A percentile compares a stretch with the other conserved stretches of the same genome.
phyloP scores from a whole-genome alignment of 2,113 vertebrate genomes.

The Nothocercus julius region DNA sequence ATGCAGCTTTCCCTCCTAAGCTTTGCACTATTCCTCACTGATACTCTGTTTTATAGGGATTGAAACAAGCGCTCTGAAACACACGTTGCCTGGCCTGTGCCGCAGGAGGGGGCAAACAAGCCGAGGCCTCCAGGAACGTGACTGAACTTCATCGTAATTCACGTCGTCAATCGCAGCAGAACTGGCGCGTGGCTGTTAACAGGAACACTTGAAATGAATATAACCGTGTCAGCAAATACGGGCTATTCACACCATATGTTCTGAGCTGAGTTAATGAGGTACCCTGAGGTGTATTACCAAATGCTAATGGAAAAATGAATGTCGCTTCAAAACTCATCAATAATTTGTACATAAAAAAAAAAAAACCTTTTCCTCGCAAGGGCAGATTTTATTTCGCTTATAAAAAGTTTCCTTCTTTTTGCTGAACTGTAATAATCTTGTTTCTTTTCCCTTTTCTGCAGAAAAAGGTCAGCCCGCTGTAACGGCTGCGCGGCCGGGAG shows the following conservation, averaged over 20 bases:
- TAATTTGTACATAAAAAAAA: neutral
- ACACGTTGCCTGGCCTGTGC: neutral
- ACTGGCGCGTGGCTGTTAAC: neutral
- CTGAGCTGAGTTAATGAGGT: neutral
- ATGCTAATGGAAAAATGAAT: constrained; percentile 1
- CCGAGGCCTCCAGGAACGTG: neutral
- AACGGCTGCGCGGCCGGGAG: neutral
- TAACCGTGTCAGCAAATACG: constrained; percentile 12
- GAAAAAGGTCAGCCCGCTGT: neutral
- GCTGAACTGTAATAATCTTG: neutral
- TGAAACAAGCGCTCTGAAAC: neutral
- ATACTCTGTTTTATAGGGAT: neutral
- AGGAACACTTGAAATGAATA: constrained; percentile 40
- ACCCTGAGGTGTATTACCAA: neutral
- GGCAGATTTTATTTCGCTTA: constrained; percentile 18
- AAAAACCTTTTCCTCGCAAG: neutral
- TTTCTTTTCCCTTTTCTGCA: neutral
- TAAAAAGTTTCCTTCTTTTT: neutral
- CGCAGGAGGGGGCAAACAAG: constrained; percentile 23
- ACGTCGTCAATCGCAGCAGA: constrained; percentile 39
- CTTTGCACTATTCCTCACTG: neutral
- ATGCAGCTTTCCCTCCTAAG: neutral
- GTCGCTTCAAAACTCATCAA: constrained; percentile 8
- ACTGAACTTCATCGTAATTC: constrained; percentile 19
- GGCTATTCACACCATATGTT: constrained; percentile 10